Base-by-base conservation (phyloP, 2,888 invertebrate genomes). In the Villa cingulata region DNA sequence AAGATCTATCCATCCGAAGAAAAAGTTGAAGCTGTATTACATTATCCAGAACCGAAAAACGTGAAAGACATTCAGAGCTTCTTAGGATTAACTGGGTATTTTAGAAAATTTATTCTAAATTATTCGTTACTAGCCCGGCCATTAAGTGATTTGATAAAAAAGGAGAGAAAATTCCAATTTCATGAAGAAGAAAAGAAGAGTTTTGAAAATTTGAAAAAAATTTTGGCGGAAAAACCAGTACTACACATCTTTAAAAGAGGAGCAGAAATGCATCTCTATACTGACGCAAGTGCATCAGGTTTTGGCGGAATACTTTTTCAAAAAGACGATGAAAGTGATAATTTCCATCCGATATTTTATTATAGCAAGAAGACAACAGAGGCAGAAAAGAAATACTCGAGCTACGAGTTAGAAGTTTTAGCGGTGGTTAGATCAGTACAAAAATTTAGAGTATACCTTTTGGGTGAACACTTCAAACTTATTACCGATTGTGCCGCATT, bases 171-270 rank as follows among this genome's bases (percentile, higher is more conserved):
- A 12, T 51, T 47, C 23, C 9, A 36, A 12, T 46, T 51, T 40
- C 5, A 46, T 58, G 9, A 56, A 59, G 0, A 55, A 62, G 19
- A 65, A 65, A 2, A 58, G 51, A 34, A 19, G 12, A n/a, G n/a
- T n/a, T n/a, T n/a, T n/a, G n/a, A n/a, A n/a, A n/a, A n/a, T n/a
- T 29, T 52, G 12, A 53, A n/a, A n/a, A 12, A 45, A 17, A 46
- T 40, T 15, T 37, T 55, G 29, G 16, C 38, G 3, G 39, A 42
- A 23, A 18, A 52, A 41, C 57, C 54, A 32, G 50, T 62, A 15
- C 48, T 64, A n/a, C 53, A 55, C 5, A 42, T 64, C 4, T 65
- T 41, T 51, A 47, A 49, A 12, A 57, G 57, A 10, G 27, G 41
- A 20, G 19, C 38, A 37, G 48, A 48, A 18, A 61, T 58, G 15